Evolutionary conservation across 2,797 vertebrate species (phyloP).

Genomic region (Oreortyx pictus): DNA sequence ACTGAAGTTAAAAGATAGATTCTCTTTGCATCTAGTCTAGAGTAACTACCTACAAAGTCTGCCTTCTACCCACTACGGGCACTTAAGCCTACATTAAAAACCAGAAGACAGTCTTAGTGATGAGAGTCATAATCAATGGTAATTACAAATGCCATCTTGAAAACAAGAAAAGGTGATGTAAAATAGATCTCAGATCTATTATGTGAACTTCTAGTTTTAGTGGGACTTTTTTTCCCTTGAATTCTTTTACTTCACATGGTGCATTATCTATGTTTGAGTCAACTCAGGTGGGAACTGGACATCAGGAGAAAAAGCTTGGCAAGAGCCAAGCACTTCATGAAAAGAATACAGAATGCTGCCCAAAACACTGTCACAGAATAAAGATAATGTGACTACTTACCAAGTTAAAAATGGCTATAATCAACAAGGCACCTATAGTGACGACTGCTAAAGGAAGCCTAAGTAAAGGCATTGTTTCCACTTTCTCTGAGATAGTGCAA

Average conservation of each 20-base stretch:
- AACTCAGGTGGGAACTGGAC: not conserved
- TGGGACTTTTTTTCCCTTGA: not conserved
- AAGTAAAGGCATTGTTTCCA: slow-evolving; percentile 88
- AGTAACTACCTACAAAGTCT: not conserved
- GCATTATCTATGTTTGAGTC: not conserved
- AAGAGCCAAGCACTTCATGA: not conserved
- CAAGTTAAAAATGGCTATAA: slow-evolving; percentile 89
- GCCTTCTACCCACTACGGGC: not conserved
- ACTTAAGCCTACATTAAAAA: not conserved
- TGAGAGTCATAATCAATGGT: not conserved
- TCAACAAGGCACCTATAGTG: slow-evolving; percentile 85
- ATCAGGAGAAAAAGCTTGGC: not conserved
- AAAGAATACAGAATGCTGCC: not conserved
- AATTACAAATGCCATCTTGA: not conserved
- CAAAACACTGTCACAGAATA: not conserved
- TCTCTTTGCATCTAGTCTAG: not conserved
- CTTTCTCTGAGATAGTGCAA: slow-evolving; percentile 83
- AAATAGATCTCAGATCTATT: not conserved
- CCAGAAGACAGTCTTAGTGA: not conserved
- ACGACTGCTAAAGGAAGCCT: slow-evolving; percentile 87
- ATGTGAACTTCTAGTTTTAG: not conserved
- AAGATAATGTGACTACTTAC: slow-evolving; percentile 75
- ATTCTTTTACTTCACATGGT: not conserved
- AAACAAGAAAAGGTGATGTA: not conserved
- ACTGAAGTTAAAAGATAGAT: not conserved